phyloP scores from a whole-genome alignment of 2,888 invertebrate genomes.

The Dromius quadrimaculatus region DNA sequence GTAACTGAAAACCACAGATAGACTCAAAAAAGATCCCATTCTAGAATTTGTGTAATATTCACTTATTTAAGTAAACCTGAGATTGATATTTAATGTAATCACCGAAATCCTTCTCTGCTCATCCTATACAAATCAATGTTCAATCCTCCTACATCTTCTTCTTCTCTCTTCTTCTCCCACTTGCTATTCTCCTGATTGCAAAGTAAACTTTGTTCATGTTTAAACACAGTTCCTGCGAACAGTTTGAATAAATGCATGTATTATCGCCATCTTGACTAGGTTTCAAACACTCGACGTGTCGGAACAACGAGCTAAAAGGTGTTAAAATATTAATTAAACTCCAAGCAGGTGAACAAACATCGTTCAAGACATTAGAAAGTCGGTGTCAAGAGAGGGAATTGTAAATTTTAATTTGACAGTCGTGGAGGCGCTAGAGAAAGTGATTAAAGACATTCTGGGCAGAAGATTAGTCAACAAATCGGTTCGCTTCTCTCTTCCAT shows the following conservation, averaged over 20 bases:
- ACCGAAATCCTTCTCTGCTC: too few relatives aligned
- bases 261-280: slow-evolving; percentile 1
- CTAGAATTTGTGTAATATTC: too few relatives aligned
- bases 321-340: slow-evolving; percentile 35
- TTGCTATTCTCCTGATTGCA: not conserved
- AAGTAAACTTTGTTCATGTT: slow-evolving; percentile 19
- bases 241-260: slow-evolving; percentile 30
- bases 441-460: too few relatives aligned
- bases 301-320: too few relatives aligned
- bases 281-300: slow-evolving; percentile 2
- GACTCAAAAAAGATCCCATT: too few relatives aligned
- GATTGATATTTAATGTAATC: too few relatives aligned
- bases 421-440: not conserved
- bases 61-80: too few relatives aligned
- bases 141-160: not conserved
- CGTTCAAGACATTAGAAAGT: slow-evolving; percentile 10
- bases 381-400: not conserved
- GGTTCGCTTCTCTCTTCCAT: too few relatives aligned
- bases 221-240: not conserved
- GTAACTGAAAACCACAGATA: too few relatives aligned
- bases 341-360: slow-evolving; percentile 2
- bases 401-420: slow-evolving; percentile 8
- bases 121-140: too few relatives aligned
- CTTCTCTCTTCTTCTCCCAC: not conserved
- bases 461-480: too few relatives aligned